phyloP scores from a whole-genome alignment of 2,113 vertebrate species.

The Percopsis transmontana region DNA sequence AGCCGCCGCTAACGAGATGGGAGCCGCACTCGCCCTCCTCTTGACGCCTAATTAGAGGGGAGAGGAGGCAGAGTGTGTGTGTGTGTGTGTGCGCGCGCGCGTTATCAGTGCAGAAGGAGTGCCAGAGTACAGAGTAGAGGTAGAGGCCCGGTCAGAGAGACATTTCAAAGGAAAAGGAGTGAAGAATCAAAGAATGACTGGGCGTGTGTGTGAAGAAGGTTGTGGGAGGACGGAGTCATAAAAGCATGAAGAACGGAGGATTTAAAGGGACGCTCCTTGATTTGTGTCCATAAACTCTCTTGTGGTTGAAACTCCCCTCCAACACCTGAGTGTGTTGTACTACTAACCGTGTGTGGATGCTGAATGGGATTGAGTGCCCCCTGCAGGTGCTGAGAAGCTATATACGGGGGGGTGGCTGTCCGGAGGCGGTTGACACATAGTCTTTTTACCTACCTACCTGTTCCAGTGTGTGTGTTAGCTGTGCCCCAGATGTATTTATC shows the following conservation, averaged over 20 bases:
- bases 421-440: too few relatives aligned
- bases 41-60: constrained; percentile 61
- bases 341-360: too few relatives aligned
- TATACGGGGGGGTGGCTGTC: too few relatives aligned
- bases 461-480: too few relatives aligned
- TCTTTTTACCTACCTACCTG: too few relatives aligned
- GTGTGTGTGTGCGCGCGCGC: constrained; percentile 9
- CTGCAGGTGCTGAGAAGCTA: too few relatives aligned
- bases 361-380: too few relatives aligned
- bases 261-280: neutral
- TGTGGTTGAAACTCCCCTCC: too few relatives aligned
- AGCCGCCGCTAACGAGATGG: constrained; percentile 56
- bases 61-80: constrained; percentile 47
- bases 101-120: constrained; percentile 20
- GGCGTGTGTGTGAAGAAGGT: neutral
- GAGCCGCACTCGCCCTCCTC: constrained; percentile 20
- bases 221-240: neutral
- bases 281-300: too few relatives aligned
- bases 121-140: constrained; percentile 12
- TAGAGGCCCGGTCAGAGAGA: neutral
- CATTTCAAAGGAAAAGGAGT: constrained; percentile 15
- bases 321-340: too few relatives aligned
- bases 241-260: neutral
- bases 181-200: constrained; percentile 1
- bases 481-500: too few relatives aligned